phyloP scores from a whole-genome alignment of 2,113 vertebrate genomes.

The Oryzias celebensis region DNA sequence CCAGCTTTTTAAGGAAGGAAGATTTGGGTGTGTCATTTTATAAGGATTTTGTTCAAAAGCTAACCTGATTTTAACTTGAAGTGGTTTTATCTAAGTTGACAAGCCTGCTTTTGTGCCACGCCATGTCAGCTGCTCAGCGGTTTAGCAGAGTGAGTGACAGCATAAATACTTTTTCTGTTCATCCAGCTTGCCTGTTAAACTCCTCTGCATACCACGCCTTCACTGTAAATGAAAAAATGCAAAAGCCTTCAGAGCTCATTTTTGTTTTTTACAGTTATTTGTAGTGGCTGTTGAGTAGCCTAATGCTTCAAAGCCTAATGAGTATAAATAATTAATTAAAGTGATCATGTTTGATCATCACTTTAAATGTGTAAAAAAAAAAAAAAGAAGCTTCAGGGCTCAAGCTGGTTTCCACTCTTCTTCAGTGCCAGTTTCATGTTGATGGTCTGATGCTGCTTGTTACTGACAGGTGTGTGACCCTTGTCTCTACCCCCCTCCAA shows the following conservation, averaged over 20 bases:
- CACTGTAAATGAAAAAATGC: too few species aligned
- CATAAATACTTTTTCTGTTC: not conserved
- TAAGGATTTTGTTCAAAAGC: not conserved
- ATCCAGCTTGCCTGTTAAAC: not conserved
- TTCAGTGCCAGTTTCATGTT: not conserved
- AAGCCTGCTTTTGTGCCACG: not conserved
- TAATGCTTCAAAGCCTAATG: too few species aligned
- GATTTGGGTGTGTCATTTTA: not conserved
- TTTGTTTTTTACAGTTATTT: too few species aligned
- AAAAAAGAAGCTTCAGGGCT: too few species aligned
- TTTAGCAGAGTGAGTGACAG: not conserved
- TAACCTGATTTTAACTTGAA: not conserved
- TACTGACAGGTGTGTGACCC: constrained; percentile 49
- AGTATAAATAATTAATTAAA: too few species aligned
- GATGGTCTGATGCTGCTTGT: constrained; percentile 10
- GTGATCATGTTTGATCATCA: too few species aligned
- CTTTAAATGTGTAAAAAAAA: too few species aligned
- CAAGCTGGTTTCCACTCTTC: not conserved
- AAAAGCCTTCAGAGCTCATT: too few species aligned
- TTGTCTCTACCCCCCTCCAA: constrained; percentile 48
- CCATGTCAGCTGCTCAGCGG: not conserved
- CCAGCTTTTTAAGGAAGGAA: too few species aligned
- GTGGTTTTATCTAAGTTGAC: not conserved
- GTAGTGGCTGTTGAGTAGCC: too few species aligned
- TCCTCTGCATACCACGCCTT: not conserved